Conservation (phyloP, 2,797 vertebrate species). For the Avahi laniger region DNA sequence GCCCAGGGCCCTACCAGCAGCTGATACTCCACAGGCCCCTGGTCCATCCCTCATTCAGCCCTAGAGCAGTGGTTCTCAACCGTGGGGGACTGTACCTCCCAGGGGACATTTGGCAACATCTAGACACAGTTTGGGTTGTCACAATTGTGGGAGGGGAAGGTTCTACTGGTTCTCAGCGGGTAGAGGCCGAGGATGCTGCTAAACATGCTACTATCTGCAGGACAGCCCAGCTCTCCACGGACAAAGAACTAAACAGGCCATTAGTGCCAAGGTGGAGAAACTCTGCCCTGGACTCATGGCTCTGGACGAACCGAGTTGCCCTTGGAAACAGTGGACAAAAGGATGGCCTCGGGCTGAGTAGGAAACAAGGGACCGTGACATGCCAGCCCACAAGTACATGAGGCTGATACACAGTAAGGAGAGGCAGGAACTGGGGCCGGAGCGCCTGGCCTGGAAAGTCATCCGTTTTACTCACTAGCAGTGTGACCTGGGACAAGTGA, state of each 20-base stretch:
- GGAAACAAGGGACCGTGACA: neutral
- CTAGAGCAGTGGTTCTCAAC: neutral
- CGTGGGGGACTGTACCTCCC: no score
- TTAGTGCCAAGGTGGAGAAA: neutral
- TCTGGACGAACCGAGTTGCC: neutral
- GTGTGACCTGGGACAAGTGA: neutral
- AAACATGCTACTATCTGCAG: neutral
- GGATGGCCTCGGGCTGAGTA: neutral
- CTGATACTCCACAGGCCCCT: neutral
- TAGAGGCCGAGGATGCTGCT: neutral
- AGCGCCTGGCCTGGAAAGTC: neutral
- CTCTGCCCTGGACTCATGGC: neutral
- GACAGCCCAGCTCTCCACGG: neutral
- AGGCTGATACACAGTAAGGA: neutral
- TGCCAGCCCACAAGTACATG: fast-evolving
- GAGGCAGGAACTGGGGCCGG: neutral
- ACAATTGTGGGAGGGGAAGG: neutral
- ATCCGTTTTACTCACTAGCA: neutral
- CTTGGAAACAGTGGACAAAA: neutral
- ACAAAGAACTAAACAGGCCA: neutral
- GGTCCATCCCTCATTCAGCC: neutral
- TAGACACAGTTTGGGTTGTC: neutral
- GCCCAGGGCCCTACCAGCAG: neutral
- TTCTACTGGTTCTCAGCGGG: neutral
- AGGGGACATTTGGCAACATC: neutral